Base-by-base conservation (phyloP, 2,888 invertebrate species). In the Caenorhabditis zanzibari region DNA sequence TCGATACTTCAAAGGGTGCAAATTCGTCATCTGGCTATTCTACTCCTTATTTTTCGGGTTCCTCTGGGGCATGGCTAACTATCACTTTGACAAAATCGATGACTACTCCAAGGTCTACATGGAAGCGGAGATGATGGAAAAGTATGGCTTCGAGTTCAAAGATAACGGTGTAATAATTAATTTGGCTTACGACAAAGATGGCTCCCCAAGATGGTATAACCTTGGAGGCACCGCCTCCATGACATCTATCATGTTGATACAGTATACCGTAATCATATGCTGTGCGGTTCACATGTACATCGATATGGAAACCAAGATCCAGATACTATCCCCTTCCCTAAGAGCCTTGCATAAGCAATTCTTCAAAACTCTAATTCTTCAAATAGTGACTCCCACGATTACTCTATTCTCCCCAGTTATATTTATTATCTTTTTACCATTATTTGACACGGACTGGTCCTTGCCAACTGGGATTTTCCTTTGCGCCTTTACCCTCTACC, bases 241-340 rank as follows among this genome's bases (percentile, higher is more conserved):
- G 71, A 71, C 71, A 7, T 32, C 19, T 1, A 71, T 71, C 14
- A 58, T 71, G n/a, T 41, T 41, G 14, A 28, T 58, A 14, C 71
- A 71, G 58, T 71, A 71, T 32, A 19, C 19, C 41, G 24, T 71
- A 14, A 71, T 71, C 41, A 28, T 56, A 14, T 71, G 44, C 26
- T 71, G 71, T 12, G 56, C 58, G 0, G 26, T 54, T 7, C 58
- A 19, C 44, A 71, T 71, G 71, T 58, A 58, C 44, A 32, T 47
- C 10, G 71, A 58, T 12, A 71, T 71, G 71, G 58, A 58, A 32
- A 44, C 41, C 28, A 71, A 71, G 71, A 58, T 71, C 19, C 41
- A 38, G 47, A 71, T 71, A 32, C n/a, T 71, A 28, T 71, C 71
- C 26, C 58, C 41, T 14, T 58, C 71, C 7, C 28, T 38, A 22